Base-by-base conservation (phyloP, 2,797 vertebrate species). In the Malurus splendens region DNA sequence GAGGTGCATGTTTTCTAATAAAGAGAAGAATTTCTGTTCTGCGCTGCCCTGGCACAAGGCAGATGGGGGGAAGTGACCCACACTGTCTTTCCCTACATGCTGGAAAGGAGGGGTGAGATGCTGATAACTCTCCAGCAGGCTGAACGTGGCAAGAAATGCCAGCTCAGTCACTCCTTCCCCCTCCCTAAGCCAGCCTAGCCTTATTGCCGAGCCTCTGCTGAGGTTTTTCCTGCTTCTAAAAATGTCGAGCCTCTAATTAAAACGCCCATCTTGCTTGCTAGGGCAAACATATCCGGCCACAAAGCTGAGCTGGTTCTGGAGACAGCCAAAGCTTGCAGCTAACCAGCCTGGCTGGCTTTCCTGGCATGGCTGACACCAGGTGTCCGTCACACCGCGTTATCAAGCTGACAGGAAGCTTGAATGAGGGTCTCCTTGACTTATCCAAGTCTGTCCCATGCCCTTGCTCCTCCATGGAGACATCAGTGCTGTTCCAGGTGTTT, bases 221-320 rank as follows among this genome's bases (percentile, higher is more conserved):
- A 95, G 89, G 93, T 94, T 94, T 94, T 94, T 95, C 80, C 77
- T 86, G 85, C 67, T 94, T 83, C 94, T 95, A 91, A 95, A 95
- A 92, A 92, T 90, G 52, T 45, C 51, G 45, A 83, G 32, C 30
- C 90, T 92, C 67, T 92, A 78, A 91, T 86, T 91, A 93, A 87
- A 90, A 88, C 0, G 1, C 74, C 71, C 57, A 28, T 73, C 60
- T 76, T 72, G 11, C 70, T 86, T 89, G 79, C 87, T 85, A 87
- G 68, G 75, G 70, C 82, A 80, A 89, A 90, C 0, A 6, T n/a
- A 86, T 70, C 50, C 0, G 0, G 57, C 78, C 8, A 0, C 81
- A 91, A 78, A 82, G 64, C 60, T 71, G 80, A 66, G 50, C 56
- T 47, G 62, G 12, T 73, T 50, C 66, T 86, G 83, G 38, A 87